These are phyloP conservation scores for Epistrophella euchroma DNA, from an alignment of 2,888 invertebrate species.

Conservation along the genomic window DNA sequence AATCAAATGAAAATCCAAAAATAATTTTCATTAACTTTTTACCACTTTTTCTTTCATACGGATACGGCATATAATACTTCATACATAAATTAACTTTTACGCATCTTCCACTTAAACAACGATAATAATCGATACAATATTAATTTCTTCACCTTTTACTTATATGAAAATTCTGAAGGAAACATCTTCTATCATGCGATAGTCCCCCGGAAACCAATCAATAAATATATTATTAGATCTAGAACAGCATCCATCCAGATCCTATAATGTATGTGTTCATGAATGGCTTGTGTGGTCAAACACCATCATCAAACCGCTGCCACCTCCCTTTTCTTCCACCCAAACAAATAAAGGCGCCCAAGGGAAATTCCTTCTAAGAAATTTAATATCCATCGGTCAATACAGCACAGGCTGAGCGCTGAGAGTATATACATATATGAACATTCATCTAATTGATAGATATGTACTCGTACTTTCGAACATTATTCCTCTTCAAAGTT, in stretches of 20 bases:
- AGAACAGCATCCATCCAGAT: constrained; percentile 2
- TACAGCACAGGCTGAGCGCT: constrained; percentile 37
- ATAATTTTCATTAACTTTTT: too few relatives aligned
- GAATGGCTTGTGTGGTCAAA: constrained; percentile 30
- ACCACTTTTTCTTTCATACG: too few relatives aligned
- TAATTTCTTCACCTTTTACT: neutral
- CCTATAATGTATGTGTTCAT: neutral
- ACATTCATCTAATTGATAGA: constrained; percentile 57
- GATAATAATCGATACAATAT: neutral
- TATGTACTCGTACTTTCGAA: constrained; percentile 33
- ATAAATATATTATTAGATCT: constrained; percentile 31
- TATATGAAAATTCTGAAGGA: neutral
- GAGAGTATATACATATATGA: neutral
- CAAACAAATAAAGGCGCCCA: constrained; percentile 25
- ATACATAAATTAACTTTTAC: neutral
- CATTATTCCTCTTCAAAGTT: constrained; percentile 45
- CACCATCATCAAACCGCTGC: too few relatives aligned
- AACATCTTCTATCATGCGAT: constrained; percentile 9
- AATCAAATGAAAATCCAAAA: too few relatives aligned
- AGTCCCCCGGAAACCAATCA: constrained; percentile 26
- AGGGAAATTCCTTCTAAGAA: constrained; percentile 50
- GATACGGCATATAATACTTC: neutral
- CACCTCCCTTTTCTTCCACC: neutral
- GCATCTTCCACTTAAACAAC: constrained; percentile 5
- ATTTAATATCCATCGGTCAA: constrained; percentile 60